Conservation (phyloP, 2,797 vertebrate genomes). For the Chrysocyon brachyurus region DNA sequence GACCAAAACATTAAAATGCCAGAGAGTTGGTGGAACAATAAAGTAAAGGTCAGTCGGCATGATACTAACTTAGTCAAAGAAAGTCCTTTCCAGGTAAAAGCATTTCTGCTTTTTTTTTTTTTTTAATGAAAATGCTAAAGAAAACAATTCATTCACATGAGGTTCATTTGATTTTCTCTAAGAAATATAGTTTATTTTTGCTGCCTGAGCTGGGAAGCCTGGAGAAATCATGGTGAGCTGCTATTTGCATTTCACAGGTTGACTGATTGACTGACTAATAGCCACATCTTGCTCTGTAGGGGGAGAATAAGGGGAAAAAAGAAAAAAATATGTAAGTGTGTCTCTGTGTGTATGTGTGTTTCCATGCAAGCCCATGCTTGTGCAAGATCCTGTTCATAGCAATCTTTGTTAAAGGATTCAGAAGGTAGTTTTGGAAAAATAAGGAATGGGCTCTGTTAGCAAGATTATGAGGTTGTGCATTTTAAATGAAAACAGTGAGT, state of each 20-base stretch:
- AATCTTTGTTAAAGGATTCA: constrained; percentile 18
- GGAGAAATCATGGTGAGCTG: constrained; percentile 32
- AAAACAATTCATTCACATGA: constrained; percentile 75
- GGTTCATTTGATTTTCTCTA: constrained; percentile 63
- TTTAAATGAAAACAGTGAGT: not conserved
- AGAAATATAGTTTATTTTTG: constrained; percentile 65
- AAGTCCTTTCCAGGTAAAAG: constrained; percentile 67
- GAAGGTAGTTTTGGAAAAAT: constrained; percentile 50
- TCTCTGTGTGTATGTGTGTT: too few species aligned
- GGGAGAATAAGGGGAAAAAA: not conserved
- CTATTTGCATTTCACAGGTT: constrained; percentile 69
- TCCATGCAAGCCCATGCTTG: not conserved
- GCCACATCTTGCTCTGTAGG: not conserved
- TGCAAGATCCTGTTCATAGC: not conserved
- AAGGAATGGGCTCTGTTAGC: not conserved
- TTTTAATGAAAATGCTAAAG: constrained; percentile 41
- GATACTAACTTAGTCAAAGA: constrained; percentile 74
- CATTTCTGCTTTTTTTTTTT: constrained; percentile 8
- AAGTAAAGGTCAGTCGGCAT: constrained; percentile 76
- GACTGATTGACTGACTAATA: constrained; percentile 57
- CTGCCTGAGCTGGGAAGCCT: not conserved
- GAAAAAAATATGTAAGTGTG: not conserved
- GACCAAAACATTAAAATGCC: constrained; percentile 63
- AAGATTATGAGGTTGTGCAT: constrained; percentile 35
- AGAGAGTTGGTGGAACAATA: not conserved